phyloP scores from a whole-genome alignment of 2,797 vertebrate species.

The Nannoperca australis region DNA sequence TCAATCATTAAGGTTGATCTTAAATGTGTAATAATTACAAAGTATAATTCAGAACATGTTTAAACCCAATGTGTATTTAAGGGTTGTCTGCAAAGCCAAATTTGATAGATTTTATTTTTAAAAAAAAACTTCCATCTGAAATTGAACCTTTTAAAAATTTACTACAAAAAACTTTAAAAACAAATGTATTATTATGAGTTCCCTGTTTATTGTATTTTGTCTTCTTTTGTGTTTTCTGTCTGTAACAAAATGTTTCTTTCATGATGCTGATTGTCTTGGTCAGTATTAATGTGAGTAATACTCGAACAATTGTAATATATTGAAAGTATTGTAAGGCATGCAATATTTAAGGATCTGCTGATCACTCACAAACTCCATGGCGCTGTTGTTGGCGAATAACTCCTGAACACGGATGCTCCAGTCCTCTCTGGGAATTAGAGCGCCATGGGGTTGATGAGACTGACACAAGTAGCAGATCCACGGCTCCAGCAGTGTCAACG shows the following conservation, averaged over 20 bases:
- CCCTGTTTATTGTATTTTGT: too few relatives aligned
- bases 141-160: too few relatives aligned
- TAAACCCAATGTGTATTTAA: neutral
- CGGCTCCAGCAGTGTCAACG: conserved; percentile 88
- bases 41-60: neutral
- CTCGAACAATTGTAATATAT: neutral
- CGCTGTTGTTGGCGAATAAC: conserved; percentile 90
- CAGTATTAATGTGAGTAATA: too few relatives aligned
- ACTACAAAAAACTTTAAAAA: too few relatives aligned
- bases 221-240: too few relatives aligned
- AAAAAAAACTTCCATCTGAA: neutral
- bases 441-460: conserved; percentile 80
- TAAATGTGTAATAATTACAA: neutral
- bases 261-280: too few relatives aligned
- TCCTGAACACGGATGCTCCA: conserved; percentile 92
- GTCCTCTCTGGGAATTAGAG: conserved; percentile 88
- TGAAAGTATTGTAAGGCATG: neutral
- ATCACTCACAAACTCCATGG: conserved; percentile 91
- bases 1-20: neutral
- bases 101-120: neutral
- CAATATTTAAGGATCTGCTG: too few relatives aligned
- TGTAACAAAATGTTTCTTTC: too few relatives aligned
- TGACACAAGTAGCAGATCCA: conserved; percentile 96
- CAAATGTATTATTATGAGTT: too few relatives aligned
- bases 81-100: neutral